Base-by-base conservation (phyloP, 2,888 invertebrate species). In the Heterodera filipjevi region DNA sequence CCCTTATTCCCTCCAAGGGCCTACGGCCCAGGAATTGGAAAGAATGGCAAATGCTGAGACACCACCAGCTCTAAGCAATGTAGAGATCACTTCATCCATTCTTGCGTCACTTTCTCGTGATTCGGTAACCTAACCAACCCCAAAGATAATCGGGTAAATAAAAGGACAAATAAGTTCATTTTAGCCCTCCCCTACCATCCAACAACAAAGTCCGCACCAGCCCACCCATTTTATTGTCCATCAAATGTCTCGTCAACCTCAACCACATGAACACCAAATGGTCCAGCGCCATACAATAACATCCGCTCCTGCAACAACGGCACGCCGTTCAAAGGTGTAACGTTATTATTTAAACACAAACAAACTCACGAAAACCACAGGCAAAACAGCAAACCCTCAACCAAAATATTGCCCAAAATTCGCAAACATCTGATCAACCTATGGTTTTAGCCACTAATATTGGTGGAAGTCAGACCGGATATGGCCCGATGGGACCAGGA, bases 31-130 rank as follows among this genome's bases (percentile, higher is more conserved):
- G 46, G 86, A 87, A 35, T 66, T 87, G 70, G 86, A 86, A 75
- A 78, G 86, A 53, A 83, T 85, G 71, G 82, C 83, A 19, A 82
- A 83, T 72, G 86, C 86, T 32, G 86, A 84, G 68, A 86, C 86
- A 14, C 86, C 86, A 14, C 86, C 86, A 12, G 86, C 86, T 8
- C 82, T 86, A n/a, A 85, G 84, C 76, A 86, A 85, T 66, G 86
- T 85, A 30, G 86, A 87, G 72, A 79, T 87, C 33, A 84, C 85
- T 16, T 81, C 81, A 27, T 85, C 83, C 22, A 84, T 86, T 82
- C 86, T 87, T 68, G 84, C 85, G 10, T 84, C 85, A 14, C 75
- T 87, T 22, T 82, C 85, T 16, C 83, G 82, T 22, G 86, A 84
- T 71, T 82, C 81, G 46, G 80, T 80, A 64, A 32, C 33, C 32